These are phyloP conservation scores for Brachypteracias leptosomus DNA, from an alignment of 2,113 vertebrate species.

Conservation along the genomic window DNA sequence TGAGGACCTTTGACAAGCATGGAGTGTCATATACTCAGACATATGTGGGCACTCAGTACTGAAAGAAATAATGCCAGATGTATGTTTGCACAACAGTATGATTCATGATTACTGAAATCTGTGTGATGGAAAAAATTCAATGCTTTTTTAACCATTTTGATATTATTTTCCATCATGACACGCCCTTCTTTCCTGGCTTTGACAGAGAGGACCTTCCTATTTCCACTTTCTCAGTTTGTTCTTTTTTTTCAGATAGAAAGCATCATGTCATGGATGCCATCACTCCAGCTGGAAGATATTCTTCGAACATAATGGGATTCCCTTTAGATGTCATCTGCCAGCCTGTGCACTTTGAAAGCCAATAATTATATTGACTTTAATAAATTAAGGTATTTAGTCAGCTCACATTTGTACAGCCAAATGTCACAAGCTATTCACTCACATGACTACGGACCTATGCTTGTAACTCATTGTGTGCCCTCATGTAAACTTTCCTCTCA, in stretches of 20 bases:
- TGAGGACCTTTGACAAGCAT: conserved; percentile 39
- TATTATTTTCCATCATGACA: background rate
- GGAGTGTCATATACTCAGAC: background rate
- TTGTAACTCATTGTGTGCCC: background rate
- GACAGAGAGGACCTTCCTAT: background rate
- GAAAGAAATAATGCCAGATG: conserved; percentile 53
- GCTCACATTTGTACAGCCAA: background rate
- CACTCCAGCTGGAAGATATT: conserved; percentile 2
- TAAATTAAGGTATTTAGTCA: background rate
- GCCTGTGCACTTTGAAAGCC: background rate
- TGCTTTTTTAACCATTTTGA: background rate
- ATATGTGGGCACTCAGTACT: background rate
- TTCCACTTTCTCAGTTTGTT: background rate
- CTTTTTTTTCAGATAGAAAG: background rate
- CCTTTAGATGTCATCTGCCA: background rate
- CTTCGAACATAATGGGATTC: background rate
- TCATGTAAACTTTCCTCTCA: background rate
- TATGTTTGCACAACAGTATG: conserved; percentile 35
- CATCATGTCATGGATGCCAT: background rate
- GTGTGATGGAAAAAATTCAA: background rate
- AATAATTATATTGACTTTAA: background rate
- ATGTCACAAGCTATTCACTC: background rate
- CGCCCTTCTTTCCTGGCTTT: background rate
- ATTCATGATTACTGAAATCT: conserved; percentile 42
- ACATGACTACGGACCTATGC: background rate